Base-by-base conservation (phyloP, 2,797 vertebrate species). In the Anguilla megastoma region DNA sequence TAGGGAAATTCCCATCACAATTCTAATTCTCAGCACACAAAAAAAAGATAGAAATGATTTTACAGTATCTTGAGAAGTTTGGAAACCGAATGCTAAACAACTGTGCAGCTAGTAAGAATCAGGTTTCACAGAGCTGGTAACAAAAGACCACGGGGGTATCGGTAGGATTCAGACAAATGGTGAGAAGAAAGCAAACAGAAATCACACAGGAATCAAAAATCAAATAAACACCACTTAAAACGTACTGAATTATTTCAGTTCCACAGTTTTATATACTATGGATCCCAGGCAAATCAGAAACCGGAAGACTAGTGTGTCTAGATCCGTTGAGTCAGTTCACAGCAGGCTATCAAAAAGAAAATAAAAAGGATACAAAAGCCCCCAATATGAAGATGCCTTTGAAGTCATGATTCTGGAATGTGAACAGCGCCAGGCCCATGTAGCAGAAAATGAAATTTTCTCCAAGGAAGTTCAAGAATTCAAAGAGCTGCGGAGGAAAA, bases 381-480 rank as follows among this genome's bases (percentile, higher is more conserved):
- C 96, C 97, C 7, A 93, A 95, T 93, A 98, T 97, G 92, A 97
- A 97, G 89, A 96, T 90, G 50, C 93, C 95, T 90, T 94, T 96
- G 93, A 97, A 98, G 94, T 96, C 94, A 86, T 97, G 97, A 90
- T 95, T 96, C 93, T 96, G 95, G 93, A 97, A 97, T 0, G 94
- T 97, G 94, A 97, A 96, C 88, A 98, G 89, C 0, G 96, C 94
- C 30, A 97, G 96, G 92, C 97, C 97, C 96, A 97, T 97, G 93
- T 97, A 97, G 91, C 96, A 95, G 95, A 97, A 97, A 95, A 98
- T 96, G 94, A 97, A 97, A 21, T 97, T 98, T 94, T 98, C 97
- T 88, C 97, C 96, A 93, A 97, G 94, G 95, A 98, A 97, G 93
- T 95, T 97, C 95, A 97, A 95, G 92, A 98, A 97, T 95, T 98